Base-by-base conservation (phyloP, 2,797 vertebrate species). In the Spondyliosoma cantharus region DNA sequence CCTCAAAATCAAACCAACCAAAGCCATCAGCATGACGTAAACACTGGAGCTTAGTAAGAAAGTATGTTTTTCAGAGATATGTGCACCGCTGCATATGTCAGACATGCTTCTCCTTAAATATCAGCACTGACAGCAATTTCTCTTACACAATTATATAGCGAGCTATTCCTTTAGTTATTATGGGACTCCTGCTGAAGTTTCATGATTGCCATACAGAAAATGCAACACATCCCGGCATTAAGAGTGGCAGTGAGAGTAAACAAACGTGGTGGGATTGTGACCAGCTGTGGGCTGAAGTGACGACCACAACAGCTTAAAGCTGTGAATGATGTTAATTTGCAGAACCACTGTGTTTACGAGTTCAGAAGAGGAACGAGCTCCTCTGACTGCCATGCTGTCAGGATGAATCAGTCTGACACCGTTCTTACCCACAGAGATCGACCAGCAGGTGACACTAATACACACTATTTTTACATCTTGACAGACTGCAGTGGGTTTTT, bases 371-470 rank as follows among this genome's bases (percentile, higher is more conserved):
- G 65, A 75, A 43, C 11, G 12, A 46, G 73, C 71, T 75, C 13
- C 24, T 15, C 29, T 9, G 65, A 72, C 66, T 71, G 67, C 57
- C 67, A 15, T 0, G 64, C 78, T 78, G 84, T 74, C 83, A 48
- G 8, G 6, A 4, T 22, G 15, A 56, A 25, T 83, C 69, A 76
- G 37, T 32, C 32, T 7, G 19, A 50, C 19, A 5, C 5, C 25
- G 8, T 22, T 68, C 25, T 14, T 17, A 37, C 69, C 66, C 27
- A 3, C 67, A 67, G 64, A 74, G 49, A 52, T 64, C 79, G 3
- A 46, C 81, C 90, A 90, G 87, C 80, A 84, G 84, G 85, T 73
- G 76, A 56, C 63, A 68, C 58, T 68, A 50, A 70, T 2, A 48
- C 77, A 73, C 83, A 22, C 48, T 58, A 74, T 8, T 14, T 46